phyloP scores from a whole-genome alignment of 2,113 vertebrate genomes.

The Gopherus flavomarginatus region DNA sequence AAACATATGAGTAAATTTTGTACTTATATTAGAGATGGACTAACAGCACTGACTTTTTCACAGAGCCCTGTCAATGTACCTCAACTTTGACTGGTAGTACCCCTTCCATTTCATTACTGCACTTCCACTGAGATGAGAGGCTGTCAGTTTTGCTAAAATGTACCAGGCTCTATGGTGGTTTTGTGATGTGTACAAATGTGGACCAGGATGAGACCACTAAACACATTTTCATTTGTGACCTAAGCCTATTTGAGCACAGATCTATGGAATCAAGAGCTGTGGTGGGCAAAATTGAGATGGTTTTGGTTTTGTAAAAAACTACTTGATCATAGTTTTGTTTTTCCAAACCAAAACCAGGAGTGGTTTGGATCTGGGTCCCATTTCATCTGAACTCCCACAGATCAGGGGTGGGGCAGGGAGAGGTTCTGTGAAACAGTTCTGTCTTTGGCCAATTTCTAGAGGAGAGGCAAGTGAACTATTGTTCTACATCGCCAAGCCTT shows the following conservation, averaged over 20 bases:
- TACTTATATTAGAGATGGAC: not conserved
- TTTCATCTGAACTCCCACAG: conserved; percentile 17
- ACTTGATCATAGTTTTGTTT: not conserved
- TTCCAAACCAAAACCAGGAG: not conserved
- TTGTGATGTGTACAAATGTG: conserved; percentile 13
- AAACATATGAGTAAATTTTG: not conserved
- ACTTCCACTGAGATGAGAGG: not conserved
- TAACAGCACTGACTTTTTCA: conserved; percentile 22
- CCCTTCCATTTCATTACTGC: not conserved
- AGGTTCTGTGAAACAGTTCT: conserved; percentile 17
- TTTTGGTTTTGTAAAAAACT: not conserved
- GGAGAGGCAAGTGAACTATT: conserved; percentile 19
- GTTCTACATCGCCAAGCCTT: conserved; percentile 1
- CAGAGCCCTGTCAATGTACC: not conserved
- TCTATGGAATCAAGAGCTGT: not conserved
- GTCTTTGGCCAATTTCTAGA: conserved; percentile 19
- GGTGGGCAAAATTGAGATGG: not conserved
- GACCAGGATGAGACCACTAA: not conserved
- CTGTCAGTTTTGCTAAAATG: conserved; percentile 21
- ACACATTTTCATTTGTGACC: conserved; percentile 25
- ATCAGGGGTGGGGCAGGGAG: not conserved
- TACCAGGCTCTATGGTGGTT: not conserved
- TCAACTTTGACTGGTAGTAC: not conserved
- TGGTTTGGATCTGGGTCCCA: not conserved
- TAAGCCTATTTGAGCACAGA: not conserved